Evolutionary conservation across 2,888 invertebrate species (phyloP), one percentile per base, ranked within the genome.

Genomic region (Helleia helle): DNA sequence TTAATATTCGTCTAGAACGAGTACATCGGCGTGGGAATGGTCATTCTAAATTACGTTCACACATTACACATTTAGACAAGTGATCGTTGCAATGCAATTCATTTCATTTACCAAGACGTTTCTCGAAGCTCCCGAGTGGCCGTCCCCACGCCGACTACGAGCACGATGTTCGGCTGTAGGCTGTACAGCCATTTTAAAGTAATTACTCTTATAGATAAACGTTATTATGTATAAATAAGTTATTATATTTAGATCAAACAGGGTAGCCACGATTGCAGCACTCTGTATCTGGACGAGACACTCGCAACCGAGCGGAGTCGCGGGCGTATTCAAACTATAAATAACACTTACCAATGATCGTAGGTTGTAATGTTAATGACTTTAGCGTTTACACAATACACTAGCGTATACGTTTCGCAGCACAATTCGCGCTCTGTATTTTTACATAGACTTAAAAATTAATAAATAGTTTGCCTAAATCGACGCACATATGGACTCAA

Each of bases 251-350:
- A 43, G 76, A 74, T 73, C 70, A 77, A 70, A 83, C 84, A 84
- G 84, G 84, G 84, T 84, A 84, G 84, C 73, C 76, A 74, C 74
- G 67, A 65, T 63, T 73, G 68, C 73, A 72, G 70, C 75, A 77
- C 79, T 75, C 80, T 81, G 81, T 79, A 59, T 61, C 76, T 73
- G 77, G 71, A 66, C 57, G 68, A 55, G 64, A 58, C 63, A 59
- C 67, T 65, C 66, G 66, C 62, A 31, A 28, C 46, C 48, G 45
- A 41, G 51, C 42, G 47, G 36, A 36, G 49, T 37, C 43, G 41
- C 30, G 28, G 40, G 22, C 25, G 34, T 28, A 29, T 26, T 38
- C 30, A 3, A 31, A 11, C 40, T 27, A 9, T 28, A 18, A 7
- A 17, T 15, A 24, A 30, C 11, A n/a, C 25, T 14, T 11, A 26